Base-by-base conservation (phyloP, 2,888 invertebrate species). In the Calliopum simillimum region DNA sequence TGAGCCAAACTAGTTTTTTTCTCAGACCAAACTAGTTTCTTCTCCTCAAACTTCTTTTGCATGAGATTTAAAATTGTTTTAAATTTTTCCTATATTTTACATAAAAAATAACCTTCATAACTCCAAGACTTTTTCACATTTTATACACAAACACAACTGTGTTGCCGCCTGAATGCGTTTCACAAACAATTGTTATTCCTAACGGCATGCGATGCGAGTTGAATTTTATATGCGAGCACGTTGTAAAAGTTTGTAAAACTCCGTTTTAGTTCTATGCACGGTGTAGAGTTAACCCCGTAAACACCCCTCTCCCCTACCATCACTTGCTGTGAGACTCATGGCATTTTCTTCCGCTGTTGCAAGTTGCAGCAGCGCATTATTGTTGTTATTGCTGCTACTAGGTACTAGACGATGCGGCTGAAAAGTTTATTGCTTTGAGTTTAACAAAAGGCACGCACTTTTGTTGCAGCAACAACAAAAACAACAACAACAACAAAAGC, bases 161-260 rank as follows among this genome's bases (percentile, higher is more conserved):
- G 64, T 11, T 43, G 53, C 61, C 53, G 53, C 62, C 58, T 58
- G 67, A 67, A 33, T 67, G 67, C 67, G 59, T 49, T 59, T 19
- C 59, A 47, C 49, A 67, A 58, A 59, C 67, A 59, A 59, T 33
- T 55, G 65, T 63, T 65, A 43, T 65, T 65, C 65, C 53, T 41
- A 44, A 14, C 53, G 65, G 59, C 14, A 23, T 23, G n/a, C 16
- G 47, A 67, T 58, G 67, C 59, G 67, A 47, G 59, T 58, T 19
- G 62, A 59, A 71, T 62, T 53, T 33, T 4, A 25, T n/a, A 70
- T 66, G 53, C 59, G 25, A 47, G 66, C 70, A 66, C 70, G 66
- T 58, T 33, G 69, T 16, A 47, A 69, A 69, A 69, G 64, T 69
- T 69, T 61, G 56, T 43, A 41, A 61, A 69, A 64, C 69, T 69